Conservation (phyloP, 1,140 invertebrate species). For the Bathynomus jamesi region DNA sequence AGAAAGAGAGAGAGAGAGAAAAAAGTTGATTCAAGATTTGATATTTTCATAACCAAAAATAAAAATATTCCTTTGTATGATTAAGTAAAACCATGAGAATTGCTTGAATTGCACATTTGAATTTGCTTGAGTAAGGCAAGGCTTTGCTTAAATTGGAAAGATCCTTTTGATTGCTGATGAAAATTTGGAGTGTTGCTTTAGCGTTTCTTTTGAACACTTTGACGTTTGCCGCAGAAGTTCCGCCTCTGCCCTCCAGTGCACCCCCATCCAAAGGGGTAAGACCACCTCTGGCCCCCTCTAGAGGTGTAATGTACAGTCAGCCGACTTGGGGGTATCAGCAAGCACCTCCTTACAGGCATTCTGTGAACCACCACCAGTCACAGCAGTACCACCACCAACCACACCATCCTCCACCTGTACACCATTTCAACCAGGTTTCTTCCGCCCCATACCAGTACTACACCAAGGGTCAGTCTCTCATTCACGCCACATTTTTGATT, state of each 20-base stretch:
- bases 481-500: not conserved
- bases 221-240: not conserved
- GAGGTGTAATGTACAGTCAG: not conserved
- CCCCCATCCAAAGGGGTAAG: not conserved
- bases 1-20: too few relatives aligned
- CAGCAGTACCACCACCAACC: not conserved
- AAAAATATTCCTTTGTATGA: too few relatives aligned
- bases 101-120: too few relatives aligned
- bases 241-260: not conserved
- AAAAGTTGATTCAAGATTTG: too few relatives aligned
- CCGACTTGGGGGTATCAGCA: not conserved
- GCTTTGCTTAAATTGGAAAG: too few relatives aligned
- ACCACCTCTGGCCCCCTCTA: not conserved
- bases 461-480: not conserved
- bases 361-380: not conserved
- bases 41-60: too few relatives aligned
- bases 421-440: slow-evolving; percentile 1
- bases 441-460: not conserved
- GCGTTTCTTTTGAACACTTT: not conserved
- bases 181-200: too few relatives aligned
- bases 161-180: too few relatives aligned
- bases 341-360: not conserved
- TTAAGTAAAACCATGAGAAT: too few relatives aligned
- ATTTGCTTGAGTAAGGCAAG: too few relatives aligned
- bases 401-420: not conserved